Evolutionary conservation across 2,113 vertebrate species (phyloP).

Genomic region (Lepus timidus): DNA sequence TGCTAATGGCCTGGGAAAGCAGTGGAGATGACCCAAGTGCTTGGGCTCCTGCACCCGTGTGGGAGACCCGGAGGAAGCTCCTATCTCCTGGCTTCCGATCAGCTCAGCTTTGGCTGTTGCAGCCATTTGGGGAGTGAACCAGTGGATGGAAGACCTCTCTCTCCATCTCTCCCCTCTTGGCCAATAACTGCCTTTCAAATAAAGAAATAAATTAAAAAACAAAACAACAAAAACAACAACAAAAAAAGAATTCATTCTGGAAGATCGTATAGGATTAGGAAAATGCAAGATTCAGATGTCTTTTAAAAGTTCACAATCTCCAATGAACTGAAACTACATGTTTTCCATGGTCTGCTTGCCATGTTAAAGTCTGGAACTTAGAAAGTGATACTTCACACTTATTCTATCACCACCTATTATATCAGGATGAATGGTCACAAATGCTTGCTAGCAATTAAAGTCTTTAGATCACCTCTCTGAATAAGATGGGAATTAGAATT

Average conservation of each 20-base stretch:
- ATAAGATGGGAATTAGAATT: constrained; percentile 34
- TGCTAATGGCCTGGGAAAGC: no score
- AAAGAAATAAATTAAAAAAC: no score
- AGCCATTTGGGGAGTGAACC: no score
- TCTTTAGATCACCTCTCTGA: constrained; percentile 1
- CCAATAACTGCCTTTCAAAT: no score
- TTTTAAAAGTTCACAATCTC: background rate
- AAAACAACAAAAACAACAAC: background rate
- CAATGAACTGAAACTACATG: background rate
- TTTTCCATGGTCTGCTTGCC: background rate
- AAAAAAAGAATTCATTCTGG: background rate
- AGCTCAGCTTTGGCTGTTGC: no score
- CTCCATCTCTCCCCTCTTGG: no score
- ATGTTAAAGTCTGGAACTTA: constrained; percentile 20
- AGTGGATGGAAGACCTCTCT: no score
- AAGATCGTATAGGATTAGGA: background rate
- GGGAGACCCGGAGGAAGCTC: no score
- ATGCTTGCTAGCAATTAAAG: background rate
- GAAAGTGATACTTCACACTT: constrained; percentile 25
- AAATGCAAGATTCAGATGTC: background rate
- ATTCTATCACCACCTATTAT: background rate
- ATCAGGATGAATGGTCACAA: background rate
- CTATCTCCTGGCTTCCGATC: no score
- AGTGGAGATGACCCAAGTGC: no score
- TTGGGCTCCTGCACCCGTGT: no score